Conservation (phyloP, 2,888 invertebrate genomes). For the Harpalus rubripes region DNA sequence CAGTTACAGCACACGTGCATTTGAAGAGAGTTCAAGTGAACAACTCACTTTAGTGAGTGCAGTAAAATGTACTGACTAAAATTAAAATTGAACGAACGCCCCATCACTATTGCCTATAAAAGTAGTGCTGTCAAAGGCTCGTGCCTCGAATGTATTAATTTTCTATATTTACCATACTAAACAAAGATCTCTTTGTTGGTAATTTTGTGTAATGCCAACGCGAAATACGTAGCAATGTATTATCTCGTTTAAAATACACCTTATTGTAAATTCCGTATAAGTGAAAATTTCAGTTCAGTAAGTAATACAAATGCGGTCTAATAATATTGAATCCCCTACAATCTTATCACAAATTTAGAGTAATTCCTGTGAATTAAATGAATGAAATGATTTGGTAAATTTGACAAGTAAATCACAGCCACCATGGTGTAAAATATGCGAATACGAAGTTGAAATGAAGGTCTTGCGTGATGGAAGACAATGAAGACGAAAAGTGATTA, state of each 20-base stretch:
- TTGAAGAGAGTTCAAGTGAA: no score
- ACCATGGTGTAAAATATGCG: slow-evolving; percentile 20
- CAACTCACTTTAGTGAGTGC: no score
- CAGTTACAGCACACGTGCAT: no score
- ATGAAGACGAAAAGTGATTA: slow-evolving; percentile 48
- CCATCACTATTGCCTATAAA: no score
- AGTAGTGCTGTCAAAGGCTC: no score
- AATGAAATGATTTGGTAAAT: slow-evolving; percentile 44
- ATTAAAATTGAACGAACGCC: no score
- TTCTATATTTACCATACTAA: no score
- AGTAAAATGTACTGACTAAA: no score
- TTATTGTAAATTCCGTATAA: background rate
- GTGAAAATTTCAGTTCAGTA: background rate
- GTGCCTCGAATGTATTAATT: no score
- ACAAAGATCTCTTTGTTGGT: no score
- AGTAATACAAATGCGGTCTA: background rate
- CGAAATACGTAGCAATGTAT: background rate
- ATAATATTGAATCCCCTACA: background rate
- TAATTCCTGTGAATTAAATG: slow-evolving; percentile 22
- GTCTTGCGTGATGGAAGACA: slow-evolving; percentile 13
- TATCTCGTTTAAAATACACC: background rate
- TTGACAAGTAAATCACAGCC: slow-evolving; percentile 45
- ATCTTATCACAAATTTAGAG: slow-evolving; percentile 3
- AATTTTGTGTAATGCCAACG: no score
- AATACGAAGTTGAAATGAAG: slow-evolving; percentile 7